These are phyloP conservation scores for Clostera curtula DNA, from an alignment of 2,888 invertebrate species.

Conservation along the genomic window DNA sequence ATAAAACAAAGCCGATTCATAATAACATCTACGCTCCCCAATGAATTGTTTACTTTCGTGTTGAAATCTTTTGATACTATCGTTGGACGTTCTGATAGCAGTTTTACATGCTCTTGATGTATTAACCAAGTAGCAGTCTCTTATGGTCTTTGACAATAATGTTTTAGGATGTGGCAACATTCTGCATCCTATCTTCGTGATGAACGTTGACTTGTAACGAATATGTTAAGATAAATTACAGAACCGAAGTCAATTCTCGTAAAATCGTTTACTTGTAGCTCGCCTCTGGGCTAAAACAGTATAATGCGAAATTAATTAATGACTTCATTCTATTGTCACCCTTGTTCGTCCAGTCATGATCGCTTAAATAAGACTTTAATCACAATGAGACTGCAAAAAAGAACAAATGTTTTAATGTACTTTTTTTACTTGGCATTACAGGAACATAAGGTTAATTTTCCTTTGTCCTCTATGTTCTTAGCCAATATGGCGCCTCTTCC, in stretches of 20 bases:
- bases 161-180: too few relatives aligned
- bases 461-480: slow-evolving; percentile 30
- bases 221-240: too few relatives aligned
- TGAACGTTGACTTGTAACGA: too few relatives aligned
- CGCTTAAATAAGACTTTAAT: slow-evolving; percentile 28
- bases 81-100: too few relatives aligned
- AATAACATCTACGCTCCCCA: background rate
- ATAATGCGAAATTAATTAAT: slow-evolving; percentile 41
- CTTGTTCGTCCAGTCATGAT: slow-evolving; percentile 38
- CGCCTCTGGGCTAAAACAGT: slow-evolving; percentile 23
- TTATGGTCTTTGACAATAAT: too few relatives aligned
- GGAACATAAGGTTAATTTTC: slow-evolving; percentile 19
- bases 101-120: too few relatives aligned
- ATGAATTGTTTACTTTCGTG: slow-evolving; percentile 1
- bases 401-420: background rate
- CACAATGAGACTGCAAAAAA: slow-evolving; percentile 10
- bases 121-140: too few relatives aligned
- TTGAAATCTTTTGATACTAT: too few relatives aligned
- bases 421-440: slow-evolving; percentile 3
- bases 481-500: slow-evolving; percentile 38
- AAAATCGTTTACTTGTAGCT: slow-evolving; percentile 31
- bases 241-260: slow-evolving; percentile 14
- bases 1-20: slow-evolving; percentile 6
- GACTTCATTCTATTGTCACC: slow-evolving; percentile 25
- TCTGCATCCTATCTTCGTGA: too few relatives aligned